These are phyloP conservation scores for Acrocera orbiculus DNA, from an alignment of 2,888 invertebrate genomes.

Conservation along the genomic window DNA sequence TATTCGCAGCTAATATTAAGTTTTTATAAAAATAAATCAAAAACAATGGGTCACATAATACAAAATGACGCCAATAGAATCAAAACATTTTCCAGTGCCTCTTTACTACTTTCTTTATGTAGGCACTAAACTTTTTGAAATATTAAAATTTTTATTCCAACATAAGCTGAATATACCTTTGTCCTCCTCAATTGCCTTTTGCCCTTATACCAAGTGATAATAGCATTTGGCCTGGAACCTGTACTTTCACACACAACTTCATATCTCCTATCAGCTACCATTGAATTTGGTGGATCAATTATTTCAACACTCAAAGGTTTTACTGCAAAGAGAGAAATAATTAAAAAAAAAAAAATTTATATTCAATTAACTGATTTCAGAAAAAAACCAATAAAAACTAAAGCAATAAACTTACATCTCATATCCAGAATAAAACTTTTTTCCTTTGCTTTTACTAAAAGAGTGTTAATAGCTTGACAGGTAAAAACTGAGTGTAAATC, in stretches of 20 bases:
- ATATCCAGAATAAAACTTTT: conserved; percentile 59
- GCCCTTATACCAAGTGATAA: conserved; percentile 80
- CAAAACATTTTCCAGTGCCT: too few relatives aligned
- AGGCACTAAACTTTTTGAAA: too few relatives aligned
- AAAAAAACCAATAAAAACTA: too few relatives aligned
- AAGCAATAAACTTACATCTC: conserved; percentile 58
- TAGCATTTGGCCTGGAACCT: conserved; percentile 70
- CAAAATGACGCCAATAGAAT: too few relatives aligned
- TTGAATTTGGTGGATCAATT: conserved; percentile 45
- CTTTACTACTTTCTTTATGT: too few relatives aligned
- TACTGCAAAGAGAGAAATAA: conserved; percentile 35
- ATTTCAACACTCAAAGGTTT: conserved; percentile 38
- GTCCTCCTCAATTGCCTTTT: conserved; percentile 63
- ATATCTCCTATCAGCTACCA: conserved; percentile 68
- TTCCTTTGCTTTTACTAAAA: conserved; percentile 61
- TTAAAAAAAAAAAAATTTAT: not conserved
- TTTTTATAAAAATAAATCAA: too few relatives aligned
- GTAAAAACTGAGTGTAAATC: conserved; percentile 76
- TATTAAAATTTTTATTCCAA: too few relatives aligned
- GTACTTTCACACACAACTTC: conserved; percentile 69
- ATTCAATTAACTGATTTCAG: not conserved
- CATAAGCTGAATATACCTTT: too few relatives aligned
- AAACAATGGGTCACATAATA: too few relatives aligned
- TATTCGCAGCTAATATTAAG: too few relatives aligned
- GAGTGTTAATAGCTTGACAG: conserved; percentile 74